Percentiles rank a stretch among this genome's conserved stretches.
Conservation (phyloP, 2,113 vertebrate species). For the Myxocyprinus asiaticus region DNA sequence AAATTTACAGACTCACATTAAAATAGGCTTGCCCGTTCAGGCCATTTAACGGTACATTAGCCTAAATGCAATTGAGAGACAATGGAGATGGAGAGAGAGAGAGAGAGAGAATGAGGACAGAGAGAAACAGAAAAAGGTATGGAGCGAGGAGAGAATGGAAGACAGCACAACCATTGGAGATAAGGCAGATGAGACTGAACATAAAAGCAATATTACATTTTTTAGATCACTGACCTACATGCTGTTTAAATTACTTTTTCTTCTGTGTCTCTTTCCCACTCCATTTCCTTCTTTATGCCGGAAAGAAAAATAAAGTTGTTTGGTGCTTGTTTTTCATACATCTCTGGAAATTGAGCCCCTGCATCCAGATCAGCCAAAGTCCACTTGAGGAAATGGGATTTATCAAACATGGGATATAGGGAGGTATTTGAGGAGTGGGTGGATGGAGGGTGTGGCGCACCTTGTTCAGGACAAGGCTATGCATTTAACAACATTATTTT, state of each 20-base stretch:
- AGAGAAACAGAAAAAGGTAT: constrained; percentile 51
- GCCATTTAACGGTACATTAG: constrained; percentile 57
- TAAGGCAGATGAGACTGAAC: constrained; percentile 37
- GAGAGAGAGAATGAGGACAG: constrained; percentile 28
- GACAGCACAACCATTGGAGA: too few species aligned
- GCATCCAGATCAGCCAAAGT: constrained; percentile 48
- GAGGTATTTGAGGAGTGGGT: neutral
- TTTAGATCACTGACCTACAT: constrained; percentile 66
- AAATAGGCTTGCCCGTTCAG: constrained; percentile 45
- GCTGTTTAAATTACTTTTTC: constrained; percentile 61
- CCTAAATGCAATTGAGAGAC: constrained; percentile 43
- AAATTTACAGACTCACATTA: constrained; percentile 39
- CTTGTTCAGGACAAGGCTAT: constrained; percentile 41
- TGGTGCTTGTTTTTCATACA: constrained; percentile 58
- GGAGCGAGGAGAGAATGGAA: too few species aligned
- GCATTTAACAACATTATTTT: constrained; percentile 43
- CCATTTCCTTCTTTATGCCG: constrained; percentile 26
- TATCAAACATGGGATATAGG: constrained; percentile 48
- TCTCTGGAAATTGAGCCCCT: constrained; percentile 54
- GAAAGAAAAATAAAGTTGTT: constrained; percentile 50
- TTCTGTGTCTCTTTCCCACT: constrained; percentile 25
- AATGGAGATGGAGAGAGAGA: constrained; percentile 31
- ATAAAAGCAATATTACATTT: constrained; percentile 66
- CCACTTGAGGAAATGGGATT: constrained; percentile 58
- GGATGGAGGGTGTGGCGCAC: neutral